phyloP scores from a whole-genome alignment of 2,888 invertebrate species.

The Ceraclea dissimilis region DNA sequence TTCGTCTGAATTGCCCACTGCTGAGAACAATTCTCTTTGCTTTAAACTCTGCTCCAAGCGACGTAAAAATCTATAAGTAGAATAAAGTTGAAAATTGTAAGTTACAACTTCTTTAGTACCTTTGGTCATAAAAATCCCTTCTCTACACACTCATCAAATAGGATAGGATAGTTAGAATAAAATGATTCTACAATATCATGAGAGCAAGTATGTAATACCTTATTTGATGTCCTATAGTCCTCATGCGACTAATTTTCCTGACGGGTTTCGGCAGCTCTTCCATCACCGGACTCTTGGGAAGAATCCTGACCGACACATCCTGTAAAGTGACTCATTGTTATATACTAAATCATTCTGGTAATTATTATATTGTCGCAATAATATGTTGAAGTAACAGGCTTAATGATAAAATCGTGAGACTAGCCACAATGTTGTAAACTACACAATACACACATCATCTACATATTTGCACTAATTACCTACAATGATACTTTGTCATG shows the following conservation, averaged over 20 bases:
- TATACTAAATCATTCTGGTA: too few relatives aligned
- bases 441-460: background rate
- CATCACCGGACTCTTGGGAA: slow-evolving; percentile 50
- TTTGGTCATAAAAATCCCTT: too few relatives aligned
- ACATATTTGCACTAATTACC: background rate
- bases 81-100: too few relatives aligned
- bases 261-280: slow-evolving; percentile 49
- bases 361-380: too few relatives aligned
- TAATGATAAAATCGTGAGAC: too few relatives aligned
- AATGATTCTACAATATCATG: too few relatives aligned
- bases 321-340: slow-evolving; percentile 29
- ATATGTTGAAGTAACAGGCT: too few relatives aligned
- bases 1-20: slow-evolving; percentile 49
- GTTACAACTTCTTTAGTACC: too few relatives aligned
- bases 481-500: background rate
- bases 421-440: too few relatives aligned
- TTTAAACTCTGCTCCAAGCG: slow-evolving; percentile 65
- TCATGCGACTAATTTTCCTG: slow-evolving; percentile 58
- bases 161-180: too few relatives aligned
- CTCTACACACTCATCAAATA: too few relatives aligned
- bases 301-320: slow-evolving; percentile 54
- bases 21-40: slow-evolving; percentile 54
- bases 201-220: slow-evolving; percentile 55
- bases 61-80: slow-evolving; percentile 53
- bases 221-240: slow-evolving; percentile 70